A percentile compares a stretch with the other conserved stretches of the same genome.
Evolutionary conservation across 2,888 invertebrate genomes (phyloP).

Genomic region (Epirrhoe tristata): DNA sequence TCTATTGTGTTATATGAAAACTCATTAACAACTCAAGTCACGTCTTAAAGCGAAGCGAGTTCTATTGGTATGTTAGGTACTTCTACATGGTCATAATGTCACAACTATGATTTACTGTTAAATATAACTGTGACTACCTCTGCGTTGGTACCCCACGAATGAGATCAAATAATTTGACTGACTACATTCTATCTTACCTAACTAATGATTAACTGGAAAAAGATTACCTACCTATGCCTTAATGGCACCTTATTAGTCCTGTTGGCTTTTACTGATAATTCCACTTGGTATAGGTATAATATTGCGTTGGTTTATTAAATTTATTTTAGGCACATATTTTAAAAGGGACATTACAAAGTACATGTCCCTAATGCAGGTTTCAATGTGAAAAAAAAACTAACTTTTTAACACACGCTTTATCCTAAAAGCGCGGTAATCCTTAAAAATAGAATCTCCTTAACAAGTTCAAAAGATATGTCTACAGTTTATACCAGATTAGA

Average conservation of each 20-base stretch:
- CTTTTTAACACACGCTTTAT: no score
- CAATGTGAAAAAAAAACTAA: background rate
- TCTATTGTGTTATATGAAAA: slow-evolving; percentile 56
- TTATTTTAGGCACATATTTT: background rate
- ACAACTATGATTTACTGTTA: slow-evolving; percentile 65
- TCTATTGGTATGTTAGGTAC: slow-evolving; percentile 68
- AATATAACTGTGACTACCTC: slow-evolving; percentile 44
- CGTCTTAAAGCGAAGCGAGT: slow-evolving; percentile 70
- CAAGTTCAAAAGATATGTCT: slow-evolving; percentile 41
- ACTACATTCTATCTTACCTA: slow-evolving; percentile 32
- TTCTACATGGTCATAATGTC: slow-evolving; percentile 67
- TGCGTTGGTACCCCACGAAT: slow-evolving; percentile 29
- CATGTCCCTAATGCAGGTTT: background rate
- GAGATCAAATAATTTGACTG: slow-evolving; percentile 37
- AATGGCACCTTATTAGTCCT: slow-evolving; percentile 25
- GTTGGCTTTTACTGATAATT: slow-evolving; percentile 1
- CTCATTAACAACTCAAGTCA: slow-evolving; percentile 67
- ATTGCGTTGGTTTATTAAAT: background rate
- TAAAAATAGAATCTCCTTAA: slow-evolving; percentile 40
- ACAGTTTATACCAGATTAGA: slow-evolving; percentile 48
- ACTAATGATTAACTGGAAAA: slow-evolving; percentile 29
- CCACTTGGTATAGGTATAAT: background rate
- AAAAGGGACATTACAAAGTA: background rate
- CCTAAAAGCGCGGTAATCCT: background rate
- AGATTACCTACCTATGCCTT: slow-evolving; percentile 11